Conservation (phyloP, 2,113 vertebrate species). For the Pavo muticus region DNA sequence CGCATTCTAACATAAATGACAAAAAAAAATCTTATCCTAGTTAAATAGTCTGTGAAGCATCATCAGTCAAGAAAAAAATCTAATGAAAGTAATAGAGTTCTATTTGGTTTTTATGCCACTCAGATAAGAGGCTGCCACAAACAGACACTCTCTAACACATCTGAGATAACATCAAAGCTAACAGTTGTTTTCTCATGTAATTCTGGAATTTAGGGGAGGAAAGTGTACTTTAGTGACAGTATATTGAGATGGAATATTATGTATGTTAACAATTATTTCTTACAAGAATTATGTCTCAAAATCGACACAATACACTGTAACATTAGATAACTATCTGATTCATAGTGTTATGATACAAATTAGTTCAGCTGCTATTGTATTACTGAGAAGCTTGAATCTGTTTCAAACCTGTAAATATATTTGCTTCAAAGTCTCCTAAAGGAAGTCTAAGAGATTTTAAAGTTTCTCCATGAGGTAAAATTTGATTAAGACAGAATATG, state of each 20-base stretch:
- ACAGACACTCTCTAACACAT: no score
- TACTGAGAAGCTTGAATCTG: neutral
- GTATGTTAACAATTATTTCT: neutral
- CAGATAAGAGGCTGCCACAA: neutral
- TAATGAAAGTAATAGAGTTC: neutral
- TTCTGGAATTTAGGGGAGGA: neutral
- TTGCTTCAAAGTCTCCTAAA: neutral
- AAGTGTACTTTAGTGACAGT: neutral
- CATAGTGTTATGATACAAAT: neutral
- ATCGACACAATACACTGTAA: neutral
- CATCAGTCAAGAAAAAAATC: no score
- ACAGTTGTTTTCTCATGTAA: no score
- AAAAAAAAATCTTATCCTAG: no score
- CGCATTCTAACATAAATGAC: no score
- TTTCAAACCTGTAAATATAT: neutral
- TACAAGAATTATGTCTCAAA: neutral
- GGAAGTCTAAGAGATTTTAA: neutral
- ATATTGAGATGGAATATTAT: neutral
- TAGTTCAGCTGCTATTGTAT: neutral
- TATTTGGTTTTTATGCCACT: neutral
- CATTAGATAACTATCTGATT: neutral
- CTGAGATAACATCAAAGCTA: no score
- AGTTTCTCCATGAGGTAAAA: neutral
- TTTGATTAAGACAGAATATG: neutral
- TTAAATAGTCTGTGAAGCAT: no score